A percentile compares a stretch with the other conserved stretches of the same genome.
Conservation (phyloP, 2,797 vertebrate genomes). For the Tiaroga cobitis region DNA sequence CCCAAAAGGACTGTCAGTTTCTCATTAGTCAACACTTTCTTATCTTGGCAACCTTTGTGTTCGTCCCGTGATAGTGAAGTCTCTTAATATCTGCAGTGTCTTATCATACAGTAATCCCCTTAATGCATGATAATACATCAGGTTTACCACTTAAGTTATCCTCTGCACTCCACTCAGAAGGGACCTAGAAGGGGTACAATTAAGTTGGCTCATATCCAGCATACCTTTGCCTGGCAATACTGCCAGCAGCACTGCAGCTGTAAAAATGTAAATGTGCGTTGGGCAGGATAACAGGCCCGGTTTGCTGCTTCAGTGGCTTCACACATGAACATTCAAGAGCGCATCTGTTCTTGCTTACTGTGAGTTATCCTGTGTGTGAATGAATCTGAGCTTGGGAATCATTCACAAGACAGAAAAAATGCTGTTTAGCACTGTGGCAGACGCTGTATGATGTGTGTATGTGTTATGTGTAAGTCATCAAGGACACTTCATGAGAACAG, state of each 20-base stretch:
- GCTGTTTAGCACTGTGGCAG: conserved; percentile 11
- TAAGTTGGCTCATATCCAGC: conserved; percentile 11
- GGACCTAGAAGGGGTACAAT: neutral
- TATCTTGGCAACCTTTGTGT: neutral
- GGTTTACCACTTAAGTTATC: conserved; percentile 21
- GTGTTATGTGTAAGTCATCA: neutral
- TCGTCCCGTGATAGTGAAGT: conserved; percentile 9
- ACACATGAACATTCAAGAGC: conserved; percentile 29
- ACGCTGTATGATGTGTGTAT: neutral
- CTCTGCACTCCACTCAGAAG: conserved; percentile 24
- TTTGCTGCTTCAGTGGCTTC: conserved; percentile 42
- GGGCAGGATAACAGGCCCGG: conserved; percentile 17
- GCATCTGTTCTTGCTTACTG: conserved; percentile 23
- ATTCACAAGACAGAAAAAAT: neutral
- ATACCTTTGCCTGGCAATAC: neutral
- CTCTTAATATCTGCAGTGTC: conserved; percentile 34
- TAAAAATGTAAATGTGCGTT: conserved; percentile 23
- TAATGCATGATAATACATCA: conserved; percentile 46
- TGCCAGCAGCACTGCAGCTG: conserved; percentile 25
- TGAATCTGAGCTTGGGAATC: conserved; percentile 1
- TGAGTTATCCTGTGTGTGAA: conserved; percentile 9
- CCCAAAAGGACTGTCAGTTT: neutral
- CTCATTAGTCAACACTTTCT: conserved; percentile 28
- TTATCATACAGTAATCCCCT: conserved; percentile 30
- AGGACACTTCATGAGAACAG: neutral